Conservation (phyloP, 2,113 vertebrate genomes). For the Platysteira castanea region DNA sequence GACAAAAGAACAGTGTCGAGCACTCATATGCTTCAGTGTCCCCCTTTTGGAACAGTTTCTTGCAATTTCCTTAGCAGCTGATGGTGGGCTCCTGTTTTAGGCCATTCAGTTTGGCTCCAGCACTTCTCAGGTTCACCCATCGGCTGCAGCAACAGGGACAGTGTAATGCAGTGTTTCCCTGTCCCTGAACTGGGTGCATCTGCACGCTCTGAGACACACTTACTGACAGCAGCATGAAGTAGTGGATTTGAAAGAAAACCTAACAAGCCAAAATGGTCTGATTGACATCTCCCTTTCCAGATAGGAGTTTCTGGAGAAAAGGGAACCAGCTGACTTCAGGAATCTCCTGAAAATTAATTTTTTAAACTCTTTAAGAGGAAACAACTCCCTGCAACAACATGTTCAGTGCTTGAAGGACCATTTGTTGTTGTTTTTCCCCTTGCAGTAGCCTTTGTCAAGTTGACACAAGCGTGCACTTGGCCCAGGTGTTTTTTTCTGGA, state of each 20-base stretch:
- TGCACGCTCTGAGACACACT: not conserved
- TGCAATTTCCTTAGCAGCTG: not conserved
- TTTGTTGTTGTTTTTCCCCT: not conserved
- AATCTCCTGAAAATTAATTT: not conserved
- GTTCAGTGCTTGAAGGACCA: not conserved
- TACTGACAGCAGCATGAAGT: not conserved
- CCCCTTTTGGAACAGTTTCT: not conserved
- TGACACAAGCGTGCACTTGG: not conserved
- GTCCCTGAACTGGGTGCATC: not conserved
- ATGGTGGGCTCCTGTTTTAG: not conserved
- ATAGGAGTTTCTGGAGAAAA: not conserved
- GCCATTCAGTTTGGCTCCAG: not conserved
- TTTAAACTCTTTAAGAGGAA: not conserved
- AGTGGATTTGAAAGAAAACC: not conserved
- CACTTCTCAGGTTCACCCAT: not conserved
- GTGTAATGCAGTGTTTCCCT: not conserved
- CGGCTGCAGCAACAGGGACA: not conserved
- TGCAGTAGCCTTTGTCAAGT: not conserved
- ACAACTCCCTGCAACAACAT: not conserved
- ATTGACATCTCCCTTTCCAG: not conserved
- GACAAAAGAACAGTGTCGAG: not conserved
- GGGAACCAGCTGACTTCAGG: not conserved
- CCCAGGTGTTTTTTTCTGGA: not conserved
- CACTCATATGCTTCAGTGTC: fast-evolving
- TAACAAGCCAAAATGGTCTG: not conserved